Percentiles rank a stretch among this genome's conserved stretches.
Conservation (phyloP, 2,888 invertebrate species). For the Flexamia atlantica region DNA sequence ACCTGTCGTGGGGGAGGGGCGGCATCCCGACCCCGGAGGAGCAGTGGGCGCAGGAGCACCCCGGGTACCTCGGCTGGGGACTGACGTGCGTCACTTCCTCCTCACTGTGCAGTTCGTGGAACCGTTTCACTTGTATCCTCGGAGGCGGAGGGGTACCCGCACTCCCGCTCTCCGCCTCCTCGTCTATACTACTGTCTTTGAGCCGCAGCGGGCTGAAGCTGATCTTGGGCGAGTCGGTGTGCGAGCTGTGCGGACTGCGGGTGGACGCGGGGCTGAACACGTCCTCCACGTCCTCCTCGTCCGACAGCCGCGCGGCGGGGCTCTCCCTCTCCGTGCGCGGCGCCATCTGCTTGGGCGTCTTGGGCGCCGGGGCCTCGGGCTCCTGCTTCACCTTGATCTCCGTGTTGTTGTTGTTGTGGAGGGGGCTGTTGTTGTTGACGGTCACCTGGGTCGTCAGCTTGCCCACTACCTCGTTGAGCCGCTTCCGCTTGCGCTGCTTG, state of each 20-base stretch:
- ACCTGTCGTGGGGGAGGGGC: slow-evolving; percentile 75
- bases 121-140: slow-evolving; percentile 65
- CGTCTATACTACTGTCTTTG: slow-evolving; percentile 74
- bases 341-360: slow-evolving; percentile 72
- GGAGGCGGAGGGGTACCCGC: slow-evolving; percentile 67
- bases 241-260: slow-evolving; percentile 77
- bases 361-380: slow-evolving; percentile 70
- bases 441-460: slow-evolving; percentile 79
- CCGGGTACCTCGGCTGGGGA: slow-evolving; percentile 71
- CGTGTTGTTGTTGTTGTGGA: slow-evolving; percentile 75
- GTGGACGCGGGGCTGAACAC: slow-evolving; percentile 79
- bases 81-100: slow-evolving; percentile 64
- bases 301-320: slow-evolving; percentile 74
- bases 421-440: slow-evolving; percentile 75
- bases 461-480: slow-evolving; percentile 89
- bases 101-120: slow-evolving; percentile 57
- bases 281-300: slow-evolving; percentile 77
- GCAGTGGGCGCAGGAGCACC: slow-evolving; percentile 73
- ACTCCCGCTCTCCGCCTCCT: slow-evolving; percentile 72
- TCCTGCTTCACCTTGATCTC: slow-evolving; percentile 72
- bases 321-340: slow-evolving; percentile 72
- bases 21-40: slow-evolving; percentile 68
- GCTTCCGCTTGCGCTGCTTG: slow-evolving; percentile 86
- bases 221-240: slow-evolving; percentile 77
- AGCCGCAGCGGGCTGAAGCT: slow-evolving; percentile 78